These are phyloP conservation scores for Anoura caudifer DNA, from an alignment of 2,113 vertebrate species.

Conservation along the genomic window DNA sequence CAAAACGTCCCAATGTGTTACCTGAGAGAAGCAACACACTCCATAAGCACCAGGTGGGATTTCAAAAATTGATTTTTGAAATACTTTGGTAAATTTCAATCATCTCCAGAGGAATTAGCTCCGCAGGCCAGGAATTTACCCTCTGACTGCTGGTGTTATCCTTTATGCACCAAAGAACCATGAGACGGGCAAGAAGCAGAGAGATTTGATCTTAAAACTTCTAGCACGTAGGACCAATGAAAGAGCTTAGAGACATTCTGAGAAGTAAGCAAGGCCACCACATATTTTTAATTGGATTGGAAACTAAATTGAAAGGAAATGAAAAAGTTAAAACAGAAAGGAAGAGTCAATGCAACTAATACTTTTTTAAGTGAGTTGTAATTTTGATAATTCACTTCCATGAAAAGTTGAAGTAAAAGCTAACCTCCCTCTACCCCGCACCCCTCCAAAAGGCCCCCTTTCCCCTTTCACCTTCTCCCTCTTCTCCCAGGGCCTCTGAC, in stretches of 20 bases:
- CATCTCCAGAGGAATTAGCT: background rate
- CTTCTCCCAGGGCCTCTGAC: background rate
- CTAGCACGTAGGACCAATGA: background rate
- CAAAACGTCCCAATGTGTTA: background rate
- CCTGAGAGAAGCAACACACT: background rate
- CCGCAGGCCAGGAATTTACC: background rate
- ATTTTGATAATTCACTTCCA: background rate
- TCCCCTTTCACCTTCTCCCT: background rate
- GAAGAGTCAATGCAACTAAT: background rate
- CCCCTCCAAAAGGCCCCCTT: background rate
- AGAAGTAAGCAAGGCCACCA: background rate
- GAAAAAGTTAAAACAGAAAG: background rate
- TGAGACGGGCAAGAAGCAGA: background rate
- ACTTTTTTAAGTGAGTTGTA: background rate
- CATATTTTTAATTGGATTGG: background rate
- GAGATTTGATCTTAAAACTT: background rate
- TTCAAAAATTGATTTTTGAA: background rate
- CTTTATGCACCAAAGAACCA: background rate
- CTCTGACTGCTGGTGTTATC: background rate
- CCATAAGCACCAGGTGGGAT: background rate
- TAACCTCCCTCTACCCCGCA: accelerated
- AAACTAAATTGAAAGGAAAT: conserved; percentile 17
- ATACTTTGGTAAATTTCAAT: background rate
- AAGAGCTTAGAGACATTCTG: background rate
- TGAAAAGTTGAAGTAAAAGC: background rate